Evolutionary conservation across 2,888 invertebrate genomes (phyloP).

Genomic region (Apodemia duryi): DNA sequence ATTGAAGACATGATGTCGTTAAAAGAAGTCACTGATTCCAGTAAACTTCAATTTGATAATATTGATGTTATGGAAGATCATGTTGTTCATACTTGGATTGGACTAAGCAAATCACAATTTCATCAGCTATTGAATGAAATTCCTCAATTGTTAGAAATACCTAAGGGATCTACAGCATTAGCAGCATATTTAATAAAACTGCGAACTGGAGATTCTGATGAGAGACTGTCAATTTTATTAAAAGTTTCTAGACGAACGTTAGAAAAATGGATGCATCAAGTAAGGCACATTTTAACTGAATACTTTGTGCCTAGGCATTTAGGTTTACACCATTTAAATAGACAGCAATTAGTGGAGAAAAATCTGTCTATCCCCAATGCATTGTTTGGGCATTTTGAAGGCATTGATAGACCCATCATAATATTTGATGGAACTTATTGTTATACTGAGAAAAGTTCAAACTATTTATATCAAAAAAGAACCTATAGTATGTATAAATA

Average conservation of each 20-base stretch:
- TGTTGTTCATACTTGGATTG: no score
- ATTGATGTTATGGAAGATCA: no score
- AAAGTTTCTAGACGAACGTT: slow-evolving; percentile 23
- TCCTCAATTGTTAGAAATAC: no score
- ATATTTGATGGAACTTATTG: slow-evolving; percentile 19
- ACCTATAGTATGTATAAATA: slow-evolving; percentile 28
- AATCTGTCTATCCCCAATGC: slow-evolving; percentile 9
- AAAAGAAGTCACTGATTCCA: neutral
- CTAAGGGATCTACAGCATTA: no score
- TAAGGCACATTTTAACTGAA: slow-evolving; percentile 17
- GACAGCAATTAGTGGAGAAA: slow-evolving; percentile 1
- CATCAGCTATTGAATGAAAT: no score
- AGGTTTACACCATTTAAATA: slow-evolving; percentile 16
- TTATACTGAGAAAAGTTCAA: slow-evolving; percentile 23
- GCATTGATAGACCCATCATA: slow-evolving; percentile 4
- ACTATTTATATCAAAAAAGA: slow-evolving; percentile 26
- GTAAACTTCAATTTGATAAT: no score
- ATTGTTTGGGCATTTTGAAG: slow-evolving; percentile 16
- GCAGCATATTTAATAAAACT: no score
- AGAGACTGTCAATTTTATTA: slow-evolving; percentile 20
- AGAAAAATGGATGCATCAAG: slow-evolving; percentile 21
- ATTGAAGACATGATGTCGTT: slow-evolving; percentile 20
- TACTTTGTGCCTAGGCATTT: slow-evolving; percentile 19
- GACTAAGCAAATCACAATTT: no score
- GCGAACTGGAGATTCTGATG: neutral